Evolutionary conservation across 2,888 invertebrate species (phyloP).

Genomic region (Scaptomyza reducta): DNA sequence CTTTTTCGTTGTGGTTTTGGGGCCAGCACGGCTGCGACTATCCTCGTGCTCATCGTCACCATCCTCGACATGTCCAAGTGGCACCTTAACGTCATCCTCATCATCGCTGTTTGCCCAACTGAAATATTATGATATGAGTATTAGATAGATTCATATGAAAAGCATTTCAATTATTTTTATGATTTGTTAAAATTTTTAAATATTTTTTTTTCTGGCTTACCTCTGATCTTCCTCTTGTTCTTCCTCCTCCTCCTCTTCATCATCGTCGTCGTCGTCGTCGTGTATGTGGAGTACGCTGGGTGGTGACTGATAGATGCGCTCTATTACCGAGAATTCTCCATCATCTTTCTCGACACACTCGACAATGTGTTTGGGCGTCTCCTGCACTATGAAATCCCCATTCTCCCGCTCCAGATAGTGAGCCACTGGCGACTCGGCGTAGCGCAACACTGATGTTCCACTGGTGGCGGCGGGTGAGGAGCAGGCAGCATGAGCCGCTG

Average conservation of each 20-base stretch:
- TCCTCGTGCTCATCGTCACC: slow-evolving; percentile 67
- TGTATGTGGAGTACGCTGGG: slow-evolving; percentile 83
- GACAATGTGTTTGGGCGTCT: slow-evolving; percentile 83
- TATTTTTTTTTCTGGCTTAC: slow-evolving; percentile 16
- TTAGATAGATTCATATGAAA: not conserved
- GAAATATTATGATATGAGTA: not conserved
- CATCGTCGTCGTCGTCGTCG: slow-evolving; percentile 80
- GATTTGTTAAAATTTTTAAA: too few relatives aligned
- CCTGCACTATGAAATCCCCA: slow-evolving; percentile 84
- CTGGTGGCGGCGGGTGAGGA: slow-evolving; percentile 74
- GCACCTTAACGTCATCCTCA: slow-evolving; percentile 41
- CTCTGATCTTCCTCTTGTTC: slow-evolving; percentile 44
- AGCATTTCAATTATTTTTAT: too few relatives aligned
- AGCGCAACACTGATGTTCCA: slow-evolving; percentile 81
- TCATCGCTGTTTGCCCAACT: slow-evolving; percentile 50
- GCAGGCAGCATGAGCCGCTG: slow-evolving; percentile 66
- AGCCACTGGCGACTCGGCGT: slow-evolving; percentile 83
- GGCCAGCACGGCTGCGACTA: slow-evolving; percentile 50
- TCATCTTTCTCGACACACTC: slow-evolving; percentile 84
- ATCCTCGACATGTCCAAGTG: slow-evolving; percentile 40
- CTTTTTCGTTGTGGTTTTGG: slow-evolving; percentile 51
- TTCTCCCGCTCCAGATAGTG: slow-evolving; percentile 84
- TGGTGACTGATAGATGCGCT: slow-evolving; percentile 83
- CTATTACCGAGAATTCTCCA: slow-evolving; percentile 84
- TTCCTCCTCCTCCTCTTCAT: slow-evolving; percentile 71